Percentiles rank a stretch among this genome's conserved stretches.
phyloP scores from a whole-genome alignment of 2,113 vertebrate genomes.

The Colistium nudipinnis region DNA sequence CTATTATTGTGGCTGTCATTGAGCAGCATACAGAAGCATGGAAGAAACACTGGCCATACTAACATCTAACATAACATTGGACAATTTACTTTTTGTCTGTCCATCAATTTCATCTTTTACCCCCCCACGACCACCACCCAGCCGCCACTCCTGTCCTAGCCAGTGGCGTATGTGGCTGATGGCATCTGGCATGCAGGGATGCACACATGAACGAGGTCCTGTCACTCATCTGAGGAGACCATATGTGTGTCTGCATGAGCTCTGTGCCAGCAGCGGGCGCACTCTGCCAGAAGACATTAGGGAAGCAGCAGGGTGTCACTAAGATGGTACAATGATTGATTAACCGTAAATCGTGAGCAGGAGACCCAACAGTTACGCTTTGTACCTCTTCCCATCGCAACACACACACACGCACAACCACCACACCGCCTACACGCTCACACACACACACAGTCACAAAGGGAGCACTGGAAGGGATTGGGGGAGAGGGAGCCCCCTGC shows the following conservation, averaged over 20 bases:
- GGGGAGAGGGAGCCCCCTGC: constrained; percentile 79
- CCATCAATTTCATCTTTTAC: not conserved
- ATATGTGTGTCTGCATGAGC: constrained; percentile 85
- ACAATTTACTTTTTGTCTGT: constrained; percentile 18
- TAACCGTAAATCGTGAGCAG: constrained; percentile 79
- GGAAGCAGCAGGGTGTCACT: constrained; percentile 84
- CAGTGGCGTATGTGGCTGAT: constrained; percentile 75
- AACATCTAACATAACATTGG: not conserved
- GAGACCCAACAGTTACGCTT: constrained; percentile 48
- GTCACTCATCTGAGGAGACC: constrained; percentile 83
- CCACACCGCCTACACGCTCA: not conserved
- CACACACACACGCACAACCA: constrained; percentile 22
- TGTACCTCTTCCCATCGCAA: constrained; percentile 26
- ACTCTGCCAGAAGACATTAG: constrained; percentile 86
- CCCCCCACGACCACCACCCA: too few species aligned
- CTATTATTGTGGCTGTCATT: not conserved
- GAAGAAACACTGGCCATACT: not conserved
- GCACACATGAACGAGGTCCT: constrained; percentile 79
- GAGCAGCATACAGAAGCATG: not conserved
- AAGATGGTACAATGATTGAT: constrained; percentile 85
- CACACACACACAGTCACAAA: constrained; percentile 20
- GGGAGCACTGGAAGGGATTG: constrained; percentile 23
- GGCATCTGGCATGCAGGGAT: constrained; percentile 76
- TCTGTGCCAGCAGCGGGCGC: constrained; percentile 76
- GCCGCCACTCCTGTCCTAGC: constrained; percentile 45